Percentiles rank a stretch among this genome's conserved stretches.
Conservation (phyloP, 2,888 invertebrate genomes). For the Hirtodrosophila alboralis region DNA sequence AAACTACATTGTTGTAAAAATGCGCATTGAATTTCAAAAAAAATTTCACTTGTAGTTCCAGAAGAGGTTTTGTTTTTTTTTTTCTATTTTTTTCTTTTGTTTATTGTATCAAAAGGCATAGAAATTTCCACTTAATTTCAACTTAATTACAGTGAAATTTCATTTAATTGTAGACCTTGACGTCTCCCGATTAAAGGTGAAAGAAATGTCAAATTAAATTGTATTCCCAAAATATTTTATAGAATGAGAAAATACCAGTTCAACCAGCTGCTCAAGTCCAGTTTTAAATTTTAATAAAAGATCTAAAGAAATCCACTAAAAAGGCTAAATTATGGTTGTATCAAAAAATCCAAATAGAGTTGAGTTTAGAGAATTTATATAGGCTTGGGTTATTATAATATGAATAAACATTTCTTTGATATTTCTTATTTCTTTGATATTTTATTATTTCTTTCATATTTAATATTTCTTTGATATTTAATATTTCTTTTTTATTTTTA, state of each 20-base stretch:
- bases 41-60: too few species aligned
- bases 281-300: slow-evolving; percentile 19
- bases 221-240: slow-evolving; percentile 14
- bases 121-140: too few species aligned
- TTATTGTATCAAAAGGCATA: slow-evolving; percentile 1
- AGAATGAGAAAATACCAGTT: slow-evolving; percentile 15
- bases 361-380: too few species aligned
- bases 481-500: too few species aligned
- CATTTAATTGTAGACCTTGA: slow-evolving; percentile 43
- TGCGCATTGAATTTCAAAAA: slow-evolving; percentile 55
- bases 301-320: slow-evolving; percentile 10
- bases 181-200: slow-evolving; percentile 61
- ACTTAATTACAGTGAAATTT: slow-evolving; percentile 42
- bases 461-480: too few species aligned
- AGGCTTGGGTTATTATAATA: too few species aligned
- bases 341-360: slow-evolving; percentile 26
- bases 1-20: slow-evolving; percentile 12
- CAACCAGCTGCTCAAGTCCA: slow-evolving; percentile 38
- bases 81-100: slow-evolving; percentile 3
- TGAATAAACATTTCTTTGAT: too few species aligned
- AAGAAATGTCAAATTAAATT: slow-evolving; percentile 63
- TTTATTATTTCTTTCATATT: too few species aligned
- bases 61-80: too few species aligned
- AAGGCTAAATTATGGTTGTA: slow-evolving; percentile 28
- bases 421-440: too few species aligned